Percentiles rank a stretch among this genome's conserved stretches.
These are phyloP conservation scores for Chrysolina oricalcia DNA, from an alignment of 2,888 invertebrate genomes.

Conservation along the genomic window DNA sequence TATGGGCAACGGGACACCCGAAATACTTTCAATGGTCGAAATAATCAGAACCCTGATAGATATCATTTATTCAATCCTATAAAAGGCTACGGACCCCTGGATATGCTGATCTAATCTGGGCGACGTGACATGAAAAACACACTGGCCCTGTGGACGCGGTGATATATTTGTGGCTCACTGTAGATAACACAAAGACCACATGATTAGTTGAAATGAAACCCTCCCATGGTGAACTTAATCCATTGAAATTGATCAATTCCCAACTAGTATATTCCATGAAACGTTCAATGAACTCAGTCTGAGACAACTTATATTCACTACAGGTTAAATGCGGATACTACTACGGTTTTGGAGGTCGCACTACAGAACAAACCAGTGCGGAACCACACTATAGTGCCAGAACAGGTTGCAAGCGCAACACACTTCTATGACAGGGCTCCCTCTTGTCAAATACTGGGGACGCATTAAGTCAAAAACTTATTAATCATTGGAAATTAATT, in stretches of 20 bases:
- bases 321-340: conserved; percentile 54
- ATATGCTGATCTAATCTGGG: too few relatives aligned
- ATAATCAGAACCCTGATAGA: too few relatives aligned
- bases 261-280: neutral
- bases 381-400: conserved; percentile 63
- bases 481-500: neutral
- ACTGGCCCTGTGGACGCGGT: neutral
- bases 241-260: neutral
- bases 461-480: neutral
- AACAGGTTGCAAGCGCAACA: conserved; percentile 63
- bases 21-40: too few relatives aligned
- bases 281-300: conserved; percentile 16
- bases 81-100: too few relatives aligned
- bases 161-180: neutral
- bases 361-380: conserved; percentile 62
- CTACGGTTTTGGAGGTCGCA: conserved; percentile 51
- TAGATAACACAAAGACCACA: neutral
- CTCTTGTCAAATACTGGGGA: conserved; percentile 30
- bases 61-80: too few relatives aligned
- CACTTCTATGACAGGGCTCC: conserved; percentile 55
- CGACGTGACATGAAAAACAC: too few relatives aligned
- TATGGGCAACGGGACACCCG: too few relatives aligned
- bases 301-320: conserved; percentile 39
- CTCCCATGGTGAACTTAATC: neutral
- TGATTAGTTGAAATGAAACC: neutral